Base-by-base conservation (phyloP, 2,797 vertebrate genomes). In the Benthosema pterotum region DNA sequence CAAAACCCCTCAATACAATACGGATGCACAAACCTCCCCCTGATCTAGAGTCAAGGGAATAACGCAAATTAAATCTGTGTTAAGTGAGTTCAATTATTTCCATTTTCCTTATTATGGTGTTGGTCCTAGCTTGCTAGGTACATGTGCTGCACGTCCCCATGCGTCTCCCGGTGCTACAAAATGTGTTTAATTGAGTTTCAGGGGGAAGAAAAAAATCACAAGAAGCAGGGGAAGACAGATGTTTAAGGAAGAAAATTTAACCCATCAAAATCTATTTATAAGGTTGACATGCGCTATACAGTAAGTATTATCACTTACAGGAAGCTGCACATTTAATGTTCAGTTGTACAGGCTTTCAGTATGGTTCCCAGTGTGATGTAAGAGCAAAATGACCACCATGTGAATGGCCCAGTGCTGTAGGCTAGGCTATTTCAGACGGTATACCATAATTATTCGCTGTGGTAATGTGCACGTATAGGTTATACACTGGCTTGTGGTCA, bases 21-120 rank as follows among this genome's bases (percentile, higher is more conserved):
- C n/a, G 15, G 43, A 56, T 52, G 46, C 22, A 25, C 22, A 51
- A 19, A 45, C 32, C 72, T 77, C 72, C 78, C 74, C 74, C 78
- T 72, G 66, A 63, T 60, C 75, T 38, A 0, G 60, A 80, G 83
- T 56, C 82, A 0, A 67, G 89, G 92, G 89, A 91, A 83, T 85
- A 59, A 70, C 62, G 54, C 72, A 83, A 90, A 91, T 91, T 88
- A 87, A 91, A 92, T 88, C 72, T 79, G 81, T 71, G 83, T 77
- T 85, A 87, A 88, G 79, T 84, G 83, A 83, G 85, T 83, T 88
- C 83, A 89, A 89, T 91, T 80, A 89, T 87, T 89, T 88, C 78
- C 83, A 82, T 79, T 89, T 83, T 79, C 77, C 74, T 72, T 80
- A 75, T 77, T 70, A 79, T 65, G 70, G 72, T 78, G 74, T 75